These are phyloP conservation scores for Tyrophagus putrescentiae DNA, from an alignment of 1,140 invertebrate species.

Conservation along the genomic window DNA sequence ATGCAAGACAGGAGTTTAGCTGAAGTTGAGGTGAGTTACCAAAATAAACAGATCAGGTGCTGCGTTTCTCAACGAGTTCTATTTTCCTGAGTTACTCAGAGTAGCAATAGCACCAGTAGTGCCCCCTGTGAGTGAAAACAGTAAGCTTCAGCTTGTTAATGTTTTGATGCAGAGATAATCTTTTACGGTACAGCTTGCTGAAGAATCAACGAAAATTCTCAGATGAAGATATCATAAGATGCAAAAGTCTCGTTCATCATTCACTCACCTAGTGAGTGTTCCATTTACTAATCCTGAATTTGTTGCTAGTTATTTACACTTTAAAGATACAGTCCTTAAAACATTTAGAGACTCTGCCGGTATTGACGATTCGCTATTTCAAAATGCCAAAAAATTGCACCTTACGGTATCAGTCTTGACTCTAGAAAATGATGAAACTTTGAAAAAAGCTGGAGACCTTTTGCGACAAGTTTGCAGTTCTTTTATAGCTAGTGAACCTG, in stretches of 20 bases:
- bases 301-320: background rate
- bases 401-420: background rate
- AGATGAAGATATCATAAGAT: too few relatives aligned
- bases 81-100: too few relatives aligned
- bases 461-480: background rate
- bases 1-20: too few relatives aligned
- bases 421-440: background rate
- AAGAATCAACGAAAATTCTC: too few relatives aligned
- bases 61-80: too few relatives aligned
- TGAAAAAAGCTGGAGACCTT: background rate
- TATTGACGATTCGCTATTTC: constrained; percentile 2
- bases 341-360: background rate
- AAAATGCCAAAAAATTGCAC: constrained; percentile 13
- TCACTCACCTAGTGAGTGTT: constrained; percentile 2
- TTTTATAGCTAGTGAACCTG: background rate
- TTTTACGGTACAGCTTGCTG: too few relatives aligned
- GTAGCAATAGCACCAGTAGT: too few relatives aligned
- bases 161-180: too few relatives aligned
- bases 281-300: background rate
- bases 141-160: too few relatives aligned
- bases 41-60: too few relatives aligned
- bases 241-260: constrained; percentile 3
- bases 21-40: too few relatives aligned
- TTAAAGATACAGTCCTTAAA: background rate
- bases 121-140: too few relatives aligned